Percentiles rank a stretch among this genome's conserved stretches.
Conservation (phyloP, 2,797 vertebrate species). For the Paratrypauchen microcephalus region DNA sequence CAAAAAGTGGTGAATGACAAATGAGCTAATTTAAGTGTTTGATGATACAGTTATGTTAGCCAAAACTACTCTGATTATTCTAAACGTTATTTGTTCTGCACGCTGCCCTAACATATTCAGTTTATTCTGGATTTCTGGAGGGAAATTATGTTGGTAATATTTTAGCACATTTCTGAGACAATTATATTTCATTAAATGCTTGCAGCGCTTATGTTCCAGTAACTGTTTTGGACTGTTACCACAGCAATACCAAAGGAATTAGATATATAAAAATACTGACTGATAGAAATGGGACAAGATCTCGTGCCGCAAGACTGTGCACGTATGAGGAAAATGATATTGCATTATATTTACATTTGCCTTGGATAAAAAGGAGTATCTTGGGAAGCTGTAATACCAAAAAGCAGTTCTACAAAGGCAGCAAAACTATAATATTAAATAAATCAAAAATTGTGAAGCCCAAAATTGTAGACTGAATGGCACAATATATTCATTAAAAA, state of each 20-base stretch:
- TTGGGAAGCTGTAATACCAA: too few relatives aligned
- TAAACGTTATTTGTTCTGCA: neutral
- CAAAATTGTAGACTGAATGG: too few relatives aligned
- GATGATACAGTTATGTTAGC: neutral
- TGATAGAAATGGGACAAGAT: too few relatives aligned
- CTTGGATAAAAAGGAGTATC: too few relatives aligned
- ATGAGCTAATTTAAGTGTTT: neutral
- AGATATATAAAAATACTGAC: neutral
- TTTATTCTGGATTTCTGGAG: neutral
- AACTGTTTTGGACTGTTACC: neutral
- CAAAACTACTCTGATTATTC: neutral
- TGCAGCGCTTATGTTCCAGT: neutral
- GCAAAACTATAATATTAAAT: too few relatives aligned
- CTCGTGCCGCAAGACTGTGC: too few relatives aligned
- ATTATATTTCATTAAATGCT: neutral
- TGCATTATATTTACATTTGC: too few relatives aligned
- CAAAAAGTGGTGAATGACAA: neutral
- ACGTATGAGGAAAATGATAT: too few relatives aligned
- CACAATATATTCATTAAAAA: too few relatives aligned
- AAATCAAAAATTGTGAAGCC: too few relatives aligned
- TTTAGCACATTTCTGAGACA: neutral
- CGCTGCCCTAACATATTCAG: neutral
- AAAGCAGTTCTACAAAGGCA: too few relatives aligned
- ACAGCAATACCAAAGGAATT: neutral
- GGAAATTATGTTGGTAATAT: neutral